These are phyloP conservation scores for Montipora foliosa DNA, from an alignment of 64 coral and sea anemone genomes.

Conservation along the genomic window DNA sequence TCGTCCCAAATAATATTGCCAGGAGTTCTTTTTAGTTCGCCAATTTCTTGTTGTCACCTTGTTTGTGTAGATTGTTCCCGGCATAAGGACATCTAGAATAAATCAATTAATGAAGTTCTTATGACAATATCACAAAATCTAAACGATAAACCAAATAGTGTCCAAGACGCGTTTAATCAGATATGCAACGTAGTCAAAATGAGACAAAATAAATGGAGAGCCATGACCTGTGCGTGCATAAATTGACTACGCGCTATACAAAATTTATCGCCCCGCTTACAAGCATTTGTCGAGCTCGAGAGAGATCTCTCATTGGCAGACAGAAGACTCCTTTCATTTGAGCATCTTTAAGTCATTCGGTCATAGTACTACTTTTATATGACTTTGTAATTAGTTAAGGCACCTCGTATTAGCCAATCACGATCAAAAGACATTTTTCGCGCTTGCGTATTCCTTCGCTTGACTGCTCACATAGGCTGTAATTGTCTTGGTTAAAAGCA, in stretches of 20 bases:
- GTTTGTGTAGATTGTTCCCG: background rate
- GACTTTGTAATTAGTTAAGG: too few relatives aligned
- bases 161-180: background rate
- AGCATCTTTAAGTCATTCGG: background rate
- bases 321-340: background rate
- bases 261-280: background rate
- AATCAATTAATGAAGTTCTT: slow-evolving; percentile 45
- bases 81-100: background rate
- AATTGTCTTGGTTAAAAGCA: too few relatives aligned
- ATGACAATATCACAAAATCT: background rate
- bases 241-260: background rate
- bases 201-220: background rate
- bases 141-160: background rate
- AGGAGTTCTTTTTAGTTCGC: background rate
- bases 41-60: background rate
- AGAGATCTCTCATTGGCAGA: background rate
- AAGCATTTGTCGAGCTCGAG: background rate
- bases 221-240: too few relatives aligned
- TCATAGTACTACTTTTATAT: too few relatives aligned
- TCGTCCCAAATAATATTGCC: too few relatives aligned
- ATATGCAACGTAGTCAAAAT: background rate
- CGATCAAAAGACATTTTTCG: too few relatives aligned
- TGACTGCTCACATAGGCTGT: too few relatives aligned
- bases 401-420: too few relatives aligned
- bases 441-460: too few relatives aligned